These are phyloP conservation scores for Lates calcarifer DNA, from an alignment of 2,113 vertebrate species.

Conservation along the genomic window DNA sequence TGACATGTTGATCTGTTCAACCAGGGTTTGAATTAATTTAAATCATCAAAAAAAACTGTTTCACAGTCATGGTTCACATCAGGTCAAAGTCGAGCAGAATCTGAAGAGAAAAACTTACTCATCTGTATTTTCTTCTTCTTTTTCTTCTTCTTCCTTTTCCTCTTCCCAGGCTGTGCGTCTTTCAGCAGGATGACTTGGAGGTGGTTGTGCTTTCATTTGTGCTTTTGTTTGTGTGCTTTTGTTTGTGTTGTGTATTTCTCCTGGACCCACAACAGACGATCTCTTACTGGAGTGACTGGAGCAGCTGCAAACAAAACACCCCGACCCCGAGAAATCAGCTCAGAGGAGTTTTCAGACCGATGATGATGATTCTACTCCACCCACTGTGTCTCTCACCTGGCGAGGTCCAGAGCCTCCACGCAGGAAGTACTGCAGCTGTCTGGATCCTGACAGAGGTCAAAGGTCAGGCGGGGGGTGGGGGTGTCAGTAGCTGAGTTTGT, in stretches of 20 bases:
- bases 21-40: no score
- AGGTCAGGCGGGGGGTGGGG: slow-evolving; percentile 4
- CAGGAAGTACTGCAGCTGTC: slow-evolving; percentile 10
- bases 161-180: slow-evolving; percentile 6
- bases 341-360: not conserved
- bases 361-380: no score
- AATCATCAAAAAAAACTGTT: no score
- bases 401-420: slow-evolving; percentile 67
- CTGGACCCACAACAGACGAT: slow-evolving; percentile 23
- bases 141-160: slow-evolving; percentile 13
- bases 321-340: not conserved
- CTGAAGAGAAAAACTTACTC: slow-evolving; percentile 41
- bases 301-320: slow-evolving; percentile 6
- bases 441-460: not conserved
- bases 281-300: slow-evolving; percentile 48
- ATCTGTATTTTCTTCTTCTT: slow-evolving; percentile 32
- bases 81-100: not conserved
- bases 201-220: not conserved
- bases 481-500: not conserved
- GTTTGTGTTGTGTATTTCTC: not conserved
- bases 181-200: slow-evolving; percentile 1
- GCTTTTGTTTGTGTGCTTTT: slow-evolving; percentile 3
- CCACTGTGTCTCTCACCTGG: slow-evolving; percentile 48
- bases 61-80: no score
- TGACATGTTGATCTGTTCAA: no score